A percentile compares a stretch with the other conserved stretches of the same genome.
Conservation (phyloP, 2,888 invertebrate species). For the Drosophila austrosaltans region DNA sequence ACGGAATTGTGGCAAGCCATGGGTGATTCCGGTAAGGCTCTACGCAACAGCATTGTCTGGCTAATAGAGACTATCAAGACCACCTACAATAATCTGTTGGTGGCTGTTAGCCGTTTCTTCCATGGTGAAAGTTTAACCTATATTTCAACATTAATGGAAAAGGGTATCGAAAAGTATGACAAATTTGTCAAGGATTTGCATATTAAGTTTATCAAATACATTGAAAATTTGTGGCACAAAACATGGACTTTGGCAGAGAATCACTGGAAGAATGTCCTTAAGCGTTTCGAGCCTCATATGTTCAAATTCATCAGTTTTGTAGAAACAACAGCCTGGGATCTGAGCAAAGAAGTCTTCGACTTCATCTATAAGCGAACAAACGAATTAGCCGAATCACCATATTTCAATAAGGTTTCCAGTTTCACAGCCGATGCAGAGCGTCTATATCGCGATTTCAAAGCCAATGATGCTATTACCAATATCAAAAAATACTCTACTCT, state of each 20-base stretch:
- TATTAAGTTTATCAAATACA: slow-evolving; percentile 87
- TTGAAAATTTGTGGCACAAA: slow-evolving; percentile 90
- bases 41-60: slow-evolving; percentile 90
- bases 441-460: slow-evolving; percentile 90
- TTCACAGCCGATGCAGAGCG: slow-evolving; percentile 92
- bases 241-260: slow-evolving; percentile 86
- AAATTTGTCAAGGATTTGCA: slow-evolving; percentile 91
- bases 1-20: slow-evolving; percentile 93
- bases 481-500: slow-evolving; percentile 90
- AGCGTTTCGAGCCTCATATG: slow-evolving; percentile 90
- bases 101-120: slow-evolving; percentile 88
- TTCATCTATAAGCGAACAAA: slow-evolving; percentile 92
- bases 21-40: slow-evolving; percentile 92
- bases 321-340: slow-evolving; percentile 89
- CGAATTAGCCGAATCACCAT: slow-evolving; percentile 91
- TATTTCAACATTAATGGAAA: slow-evolving; percentile 88
- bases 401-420: slow-evolving; percentile 91
- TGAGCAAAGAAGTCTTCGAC: slow-evolving; percentile 89
- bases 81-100: slow-evolving; percentile 88
- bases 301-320: slow-evolving; percentile 90
- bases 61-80: slow-evolving; percentile 87
- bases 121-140: slow-evolving; percentile 91
- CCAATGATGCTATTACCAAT: slow-evolving; percentile 91
- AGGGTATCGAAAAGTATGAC: slow-evolving; percentile 90
- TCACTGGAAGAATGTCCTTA: slow-evolving; percentile 90